These are phyloP conservation scores for Ceryle rudis DNA, from an alignment of 2,797 vertebrate genomes.

Conservation along the genomic window DNA sequence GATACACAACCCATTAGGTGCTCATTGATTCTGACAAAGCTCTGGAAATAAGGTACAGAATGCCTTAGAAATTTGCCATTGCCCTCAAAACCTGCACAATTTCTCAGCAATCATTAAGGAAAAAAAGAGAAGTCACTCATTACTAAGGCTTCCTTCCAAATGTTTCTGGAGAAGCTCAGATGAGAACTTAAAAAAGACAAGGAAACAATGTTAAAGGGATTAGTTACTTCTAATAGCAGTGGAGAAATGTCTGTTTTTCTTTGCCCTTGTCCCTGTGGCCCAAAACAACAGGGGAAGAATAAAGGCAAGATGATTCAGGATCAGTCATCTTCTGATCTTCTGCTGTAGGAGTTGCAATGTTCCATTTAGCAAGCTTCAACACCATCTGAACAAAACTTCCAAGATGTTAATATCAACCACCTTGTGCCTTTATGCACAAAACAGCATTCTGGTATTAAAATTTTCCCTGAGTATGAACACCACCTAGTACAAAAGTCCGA, in stretches of 20 bases:
- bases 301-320: neutral
- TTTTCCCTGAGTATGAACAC: neutral
- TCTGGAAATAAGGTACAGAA: neutral
- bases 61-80: neutral
- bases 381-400: neutral
- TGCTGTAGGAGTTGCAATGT: neutral
- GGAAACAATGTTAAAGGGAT: neutral
- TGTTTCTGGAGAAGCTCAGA: neutral
- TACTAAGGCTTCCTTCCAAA: neutral
- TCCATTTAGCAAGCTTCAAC: neutral
- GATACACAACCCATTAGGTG: neutral
- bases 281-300: neutral
- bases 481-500: neutral
- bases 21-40: neutral
- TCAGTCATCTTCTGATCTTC: neutral
- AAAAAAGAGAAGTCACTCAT: neutral
- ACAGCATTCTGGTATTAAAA: neutral
- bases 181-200: neutral
- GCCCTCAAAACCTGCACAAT: neutral
- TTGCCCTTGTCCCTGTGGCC: neutral
- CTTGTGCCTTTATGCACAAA: neutral
- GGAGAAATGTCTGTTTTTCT: neutral
- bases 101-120: fast-evolving
- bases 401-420: neutral
- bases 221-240: neutral